phyloP scores from a whole-genome alignment of 2,888 invertebrate species.

The Lasioglossum figueresi region DNA sequence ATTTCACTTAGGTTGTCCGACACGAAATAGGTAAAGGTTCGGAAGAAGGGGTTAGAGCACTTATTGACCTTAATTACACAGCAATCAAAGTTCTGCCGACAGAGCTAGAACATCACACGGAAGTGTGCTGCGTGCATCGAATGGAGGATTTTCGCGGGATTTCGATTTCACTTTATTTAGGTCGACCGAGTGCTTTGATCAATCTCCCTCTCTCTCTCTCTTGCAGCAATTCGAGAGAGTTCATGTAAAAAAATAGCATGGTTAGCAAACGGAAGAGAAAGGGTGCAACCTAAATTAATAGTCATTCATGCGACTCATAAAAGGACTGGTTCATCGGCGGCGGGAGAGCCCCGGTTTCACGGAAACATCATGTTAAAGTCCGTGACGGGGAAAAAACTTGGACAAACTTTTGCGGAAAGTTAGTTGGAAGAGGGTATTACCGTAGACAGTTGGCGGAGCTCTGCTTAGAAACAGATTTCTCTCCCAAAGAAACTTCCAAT shows the following conservation, averaged over 20 bases:
- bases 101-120: constrained; percentile 32
- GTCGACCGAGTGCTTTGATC: constrained; percentile 23
- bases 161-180: constrained; percentile 45
- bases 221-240: not conserved
- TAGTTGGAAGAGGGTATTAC: constrained; percentile 58
- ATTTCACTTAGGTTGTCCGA: not conserved
- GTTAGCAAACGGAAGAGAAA: constrained; percentile 25
- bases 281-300: constrained; percentile 54
- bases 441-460: constrained; percentile 42
- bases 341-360: not conserved
- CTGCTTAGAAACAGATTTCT: constrained; percentile 51
- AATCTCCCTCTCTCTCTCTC: constrained; percentile 12
- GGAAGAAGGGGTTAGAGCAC: constrained; percentile 31
- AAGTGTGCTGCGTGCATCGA: constrained; percentile 14
- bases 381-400: constrained; percentile 42
- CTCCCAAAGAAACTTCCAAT: constrained; percentile 46
- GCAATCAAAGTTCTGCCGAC: constrained; percentile 44
- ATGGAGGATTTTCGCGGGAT: constrained; percentile 20
- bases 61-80: constrained; percentile 48
- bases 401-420: constrained; percentile 54
- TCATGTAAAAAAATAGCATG: not conserved
- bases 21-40: constrained; percentile 7
- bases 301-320: constrained; percentile 29
- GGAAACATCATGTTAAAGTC: constrained; percentile 29
- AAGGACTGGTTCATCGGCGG: not conserved